phyloP scores from a whole-genome alignment of 2,113 vertebrate genomes.

The Percopsis transmontana region DNA sequence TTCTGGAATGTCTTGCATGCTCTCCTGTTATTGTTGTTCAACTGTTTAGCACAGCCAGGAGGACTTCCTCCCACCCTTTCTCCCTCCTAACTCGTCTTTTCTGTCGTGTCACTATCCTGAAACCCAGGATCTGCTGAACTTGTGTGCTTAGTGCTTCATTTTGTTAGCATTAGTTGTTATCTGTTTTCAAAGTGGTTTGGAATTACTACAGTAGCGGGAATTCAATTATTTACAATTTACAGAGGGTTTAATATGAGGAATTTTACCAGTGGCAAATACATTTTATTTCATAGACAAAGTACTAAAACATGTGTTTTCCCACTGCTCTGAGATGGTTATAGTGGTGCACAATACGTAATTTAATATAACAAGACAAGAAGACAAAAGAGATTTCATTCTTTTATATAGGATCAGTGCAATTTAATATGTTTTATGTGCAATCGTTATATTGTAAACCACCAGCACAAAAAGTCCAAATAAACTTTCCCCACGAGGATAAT shows the following conservation, averaged over 20 bases:
- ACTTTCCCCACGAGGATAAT: too few species aligned
- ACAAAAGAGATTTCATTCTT: neutral
- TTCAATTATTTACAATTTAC: conserved; percentile 55
- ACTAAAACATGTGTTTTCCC: conserved; percentile 41
- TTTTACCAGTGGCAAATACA: conserved; percentile 19
- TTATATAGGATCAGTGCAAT: neutral
- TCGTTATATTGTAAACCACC: too few species aligned
- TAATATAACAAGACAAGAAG: neutral
- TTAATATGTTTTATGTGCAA: too few species aligned
- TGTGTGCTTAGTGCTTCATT: conserved; percentile 41
- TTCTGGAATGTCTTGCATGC: conserved; percentile 84
- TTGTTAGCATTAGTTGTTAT: conserved; percentile 57
- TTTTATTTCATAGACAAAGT: conserved; percentile 58
- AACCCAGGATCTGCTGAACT: conserved; percentile 24
- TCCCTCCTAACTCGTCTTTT: conserved; percentile 20
- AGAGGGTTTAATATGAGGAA: conserved; percentile 48
- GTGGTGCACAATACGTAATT: conserved; percentile 22
- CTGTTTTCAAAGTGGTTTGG: conserved; percentile 32
- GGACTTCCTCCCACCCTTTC: conserved; percentile 7
- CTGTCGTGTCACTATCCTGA: conserved; percentile 42
- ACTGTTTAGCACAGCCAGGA: conserved; percentile 45
- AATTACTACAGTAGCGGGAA: conserved; percentile 47
- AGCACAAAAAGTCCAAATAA: too few species aligned
- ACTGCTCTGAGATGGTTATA: conserved; percentile 36
- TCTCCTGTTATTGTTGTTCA: conserved; percentile 64